Base-by-base conservation (phyloP, 2,113 vertebrate genomes). In the Petromus typicus region DNA sequence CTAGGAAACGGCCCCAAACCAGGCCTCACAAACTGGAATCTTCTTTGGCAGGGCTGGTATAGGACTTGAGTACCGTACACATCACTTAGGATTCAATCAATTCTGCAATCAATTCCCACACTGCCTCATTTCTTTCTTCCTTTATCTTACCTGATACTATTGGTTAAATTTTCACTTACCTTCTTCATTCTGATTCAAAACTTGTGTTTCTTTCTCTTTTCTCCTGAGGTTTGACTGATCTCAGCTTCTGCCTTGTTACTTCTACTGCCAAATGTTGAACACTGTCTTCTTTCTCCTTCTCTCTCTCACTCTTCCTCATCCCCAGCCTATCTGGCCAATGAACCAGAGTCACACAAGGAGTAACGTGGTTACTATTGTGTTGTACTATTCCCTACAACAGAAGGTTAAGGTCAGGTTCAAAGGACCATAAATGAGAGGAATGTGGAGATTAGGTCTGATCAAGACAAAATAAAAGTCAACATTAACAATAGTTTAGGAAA, bases 381-480 rank as follows among this genome's bases (percentile, higher is more conserved):
- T 81, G 37, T 61, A 18, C 37, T 78, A 18, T 22, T 85, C 11
- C 54, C 30, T 75, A 4, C 3, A 75, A n/a, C 23, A 30, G 90
- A 75, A 16, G 1, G 1, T 64, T 57, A 75, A n/a, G 12, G 20
- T 57, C 2, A 63, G 6, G 27, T 64, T 89, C 45, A 89, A 76
- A 89, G 37, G 22, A 11, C 5, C 23, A 2, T 75, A 16, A 27
- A 43, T 1, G 34, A 54, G 13, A 84, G 16, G 34, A 23, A 54
- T 48, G 59, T 86, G 32, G 56, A 79, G 3, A 57, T 14, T 56
- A 51, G 22, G 51, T 76, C 23, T 88, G 17, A 34, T 27, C 25
- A 84, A 81, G 8, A 94, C 34, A 95, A 94, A 14, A 27, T 87
- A 18, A 84, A 54, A 66, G n/a, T 69, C 23, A 93, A 37, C 48